Base-by-base conservation (phyloP, 2,113 vertebrate genomes). In the Ranitomeya variabilis region DNA sequence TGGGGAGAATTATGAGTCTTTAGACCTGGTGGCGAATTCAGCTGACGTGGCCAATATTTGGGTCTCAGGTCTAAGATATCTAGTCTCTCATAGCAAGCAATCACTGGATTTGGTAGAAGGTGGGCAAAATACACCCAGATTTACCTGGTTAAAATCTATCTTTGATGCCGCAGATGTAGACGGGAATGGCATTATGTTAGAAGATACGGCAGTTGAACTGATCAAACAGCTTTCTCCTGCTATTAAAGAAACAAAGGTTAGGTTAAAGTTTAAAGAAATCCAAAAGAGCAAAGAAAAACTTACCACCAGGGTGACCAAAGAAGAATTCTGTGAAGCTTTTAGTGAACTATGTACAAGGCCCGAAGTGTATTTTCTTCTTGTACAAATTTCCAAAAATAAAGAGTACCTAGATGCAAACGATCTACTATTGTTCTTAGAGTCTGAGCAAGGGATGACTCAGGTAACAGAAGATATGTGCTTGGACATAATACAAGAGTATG, bases 31-130 rank as follows among this genome's bases (percentile, higher is more conserved):
- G 83, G 98, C 98, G 12, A 92, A 97, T 91, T 98, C 98, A 0
- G 95, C 98, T 5, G 98, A 99, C 15, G 97, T 99, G 80, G 97
- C 98, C 79, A 99, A 99, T 92, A 99, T 99, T 93, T 99, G 98
- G 98, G 97, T 99, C 79, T 99, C 98, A 0, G 98, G 98, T 19
- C 93, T 99, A 69, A 95, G 97, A 60, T 99, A 98, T 92, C 93
- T 99, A 89, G 93, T 98, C 91, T 99, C 98, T 78, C 97, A 97
- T 89, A 97, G 96, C 83, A 96, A 96, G 18, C 97, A 96, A 14
- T 95, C 95, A 0, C 89, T 97, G 66, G 93, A 97, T 89, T 91
- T 95, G 8, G 95, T 96, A 15, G 97, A 98, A 78, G 94, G 90
- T 26, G 96, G 94, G 90, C 93, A 97, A 82, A 95, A 95, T 85